Evolutionary conservation across 2,797 vertebrate genomes (phyloP).

Genomic region (Dryobates pubescens): DNA sequence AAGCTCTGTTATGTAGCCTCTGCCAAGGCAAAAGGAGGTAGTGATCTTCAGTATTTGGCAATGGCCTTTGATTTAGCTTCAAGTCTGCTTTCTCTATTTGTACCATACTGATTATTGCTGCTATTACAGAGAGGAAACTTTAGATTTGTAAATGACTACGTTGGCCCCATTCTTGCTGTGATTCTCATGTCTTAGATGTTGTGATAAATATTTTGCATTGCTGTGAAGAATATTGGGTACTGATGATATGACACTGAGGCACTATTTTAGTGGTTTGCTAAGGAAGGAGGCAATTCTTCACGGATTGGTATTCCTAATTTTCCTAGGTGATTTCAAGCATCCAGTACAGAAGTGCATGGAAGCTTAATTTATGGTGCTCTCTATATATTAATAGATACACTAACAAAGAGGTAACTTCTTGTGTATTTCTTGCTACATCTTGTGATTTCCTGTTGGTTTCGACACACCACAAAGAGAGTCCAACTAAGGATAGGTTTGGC

Average conservation of each 20-base stretch:
- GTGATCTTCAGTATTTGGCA: neutral
- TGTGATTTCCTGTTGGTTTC: neutral
- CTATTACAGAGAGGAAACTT: constrained; percentile 13
- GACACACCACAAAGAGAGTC: neutral
- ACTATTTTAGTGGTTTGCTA: neutral
- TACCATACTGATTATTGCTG: neutral
- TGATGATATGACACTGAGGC: neutral
- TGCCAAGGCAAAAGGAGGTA: neutral
- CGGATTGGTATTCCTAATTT: neutral
- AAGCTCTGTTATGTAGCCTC: neutral
- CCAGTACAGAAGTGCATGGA: neutral
- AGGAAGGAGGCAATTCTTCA: neutral
- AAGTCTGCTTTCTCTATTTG: neutral
- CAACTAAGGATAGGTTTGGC: neutral
- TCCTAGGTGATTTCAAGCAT: neutral
- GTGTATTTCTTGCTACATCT: neutral
- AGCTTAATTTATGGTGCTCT: neutral
- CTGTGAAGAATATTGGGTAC: neutral
- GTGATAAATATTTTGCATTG: neutral
- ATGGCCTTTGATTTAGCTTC: neutral
- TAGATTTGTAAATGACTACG: neutral
- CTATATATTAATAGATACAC: neutral
- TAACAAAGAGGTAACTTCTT: neutral
- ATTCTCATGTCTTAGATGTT: neutral
- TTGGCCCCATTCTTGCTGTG: neutral